Evolutionary conservation across 2,113 vertebrate genomes (phyloP), one percentile per base, ranked within the genome.

Genomic region (Amblyornis subalaris): DNA sequence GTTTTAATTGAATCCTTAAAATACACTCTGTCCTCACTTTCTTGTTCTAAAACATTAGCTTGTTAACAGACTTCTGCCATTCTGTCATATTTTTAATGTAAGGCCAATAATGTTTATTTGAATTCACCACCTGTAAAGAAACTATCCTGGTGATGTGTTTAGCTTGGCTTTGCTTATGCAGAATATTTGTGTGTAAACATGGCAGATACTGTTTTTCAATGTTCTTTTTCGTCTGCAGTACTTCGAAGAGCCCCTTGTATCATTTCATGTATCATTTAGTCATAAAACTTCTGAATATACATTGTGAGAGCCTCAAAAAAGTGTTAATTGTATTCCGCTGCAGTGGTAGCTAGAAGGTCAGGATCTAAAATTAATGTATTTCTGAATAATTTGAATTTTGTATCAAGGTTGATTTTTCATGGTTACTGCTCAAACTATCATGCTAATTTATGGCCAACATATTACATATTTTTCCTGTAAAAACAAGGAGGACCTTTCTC

Each of bases 361-460:
- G 79, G 74, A 66, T 92, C 86, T 92, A 93, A 93, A 90, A 92
- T 92, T 57, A 94, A 77, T 93, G 4, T 51, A 53, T 92, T 92
- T 92, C 54, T 89, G 72, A 92, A 84, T 74, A 88, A 92, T 94
- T 89, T 83, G 19, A 55, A 40, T 91, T 90, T 90, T 78, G 36
- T 81, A 71, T 90, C 65, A 64, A 88, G 92, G n/a, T 67, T 92
- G 80, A 84, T 90, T 88, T 96, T 92, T 83, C 69, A 64, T 78
- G 65, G 53, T 74, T 78, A 45, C 90, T 75, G 10, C 80, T 84
- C 83, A 55, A 83, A 73, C 60, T 58, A 84, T 60, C 67, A 44
- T 70, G 12, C 60, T 90, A 62, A 82, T 77, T 86, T 92, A 67
- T 88, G 44, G 35, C 47, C 90, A 82, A 61, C 83, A 33, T 54